phyloP scores from a whole-genome alignment of 1,140 invertebrate genomes.

The Trichonephila inaurata region DNA sequence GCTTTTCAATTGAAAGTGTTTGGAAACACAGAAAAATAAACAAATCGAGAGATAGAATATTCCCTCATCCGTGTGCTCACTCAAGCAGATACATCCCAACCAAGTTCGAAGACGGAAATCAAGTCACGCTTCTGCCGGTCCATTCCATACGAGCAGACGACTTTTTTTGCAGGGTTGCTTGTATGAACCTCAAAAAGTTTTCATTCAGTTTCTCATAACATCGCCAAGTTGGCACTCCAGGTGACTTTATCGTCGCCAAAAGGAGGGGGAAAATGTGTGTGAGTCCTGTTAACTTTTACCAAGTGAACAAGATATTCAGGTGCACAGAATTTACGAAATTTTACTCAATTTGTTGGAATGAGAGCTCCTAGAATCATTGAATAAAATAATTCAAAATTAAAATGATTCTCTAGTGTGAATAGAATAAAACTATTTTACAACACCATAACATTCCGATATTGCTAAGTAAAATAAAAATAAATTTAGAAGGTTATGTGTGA shows the following conservation, averaged over 20 bases:
- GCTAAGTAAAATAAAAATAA: no score
- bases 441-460: no score
- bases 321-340: no score
- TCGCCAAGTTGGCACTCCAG: background rate
- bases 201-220: slow-evolving; percentile 15
- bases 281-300: no score
- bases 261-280: background rate
- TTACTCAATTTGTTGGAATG: no score
- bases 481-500: no score
- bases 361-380: no score
- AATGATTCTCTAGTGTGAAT: no score
- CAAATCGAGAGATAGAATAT: background rate
- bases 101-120: background rate
- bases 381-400: no score
- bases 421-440: no score
- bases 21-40: background rate
- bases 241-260: background rate
- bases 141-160: slow-evolving; percentile 33
- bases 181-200: slow-evolving; percentile 33
- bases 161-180: slow-evolving; percentile 42
- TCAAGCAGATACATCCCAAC: slow-evolving; percentile 42
- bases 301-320: no score
- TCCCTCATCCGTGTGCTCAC: slow-evolving; percentile 46
- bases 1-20: background rate
- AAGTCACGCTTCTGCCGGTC: background rate